Evolutionary conservation across 2,797 vertebrate species (phyloP).

Genomic region (Poeciliopsis infans): DNA sequence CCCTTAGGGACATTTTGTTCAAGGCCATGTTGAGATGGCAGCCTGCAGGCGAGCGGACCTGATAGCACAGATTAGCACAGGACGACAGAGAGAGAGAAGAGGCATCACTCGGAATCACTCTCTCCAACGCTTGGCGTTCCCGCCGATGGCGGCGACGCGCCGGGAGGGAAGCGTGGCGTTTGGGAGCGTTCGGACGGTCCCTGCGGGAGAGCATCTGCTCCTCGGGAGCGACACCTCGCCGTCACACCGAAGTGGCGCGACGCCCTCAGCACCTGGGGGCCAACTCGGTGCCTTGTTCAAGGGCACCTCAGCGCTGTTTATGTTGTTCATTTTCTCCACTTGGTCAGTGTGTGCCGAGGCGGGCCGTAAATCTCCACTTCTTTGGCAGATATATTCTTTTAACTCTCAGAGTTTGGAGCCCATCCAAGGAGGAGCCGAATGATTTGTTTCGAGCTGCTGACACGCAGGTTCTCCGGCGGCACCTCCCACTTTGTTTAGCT

Average conservation of each 20-base stretch:
- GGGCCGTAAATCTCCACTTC: constrained; percentile 45
- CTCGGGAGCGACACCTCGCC: constrained; percentile 37
- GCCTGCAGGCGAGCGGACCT: constrained; percentile 54
- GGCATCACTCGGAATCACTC: not conserved
- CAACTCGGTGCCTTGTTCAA: constrained; percentile 50
- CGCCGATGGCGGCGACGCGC: not conserved
- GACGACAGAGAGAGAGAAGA: constrained; percentile 33
- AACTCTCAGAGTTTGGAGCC: constrained; percentile 54
- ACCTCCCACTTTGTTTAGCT: constrained; percentile 47
- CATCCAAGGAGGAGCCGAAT: constrained; percentile 47
- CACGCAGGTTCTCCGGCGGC: constrained; percentile 43
- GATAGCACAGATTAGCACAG: constrained; percentile 68
- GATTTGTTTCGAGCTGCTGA: constrained; percentile 62
- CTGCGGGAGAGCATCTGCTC: constrained; percentile 33
- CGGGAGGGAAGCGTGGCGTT: not conserved
- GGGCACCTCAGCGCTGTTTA: constrained; percentile 51
- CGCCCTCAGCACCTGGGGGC: constrained; percentile 60
- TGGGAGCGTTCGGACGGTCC: constrained; percentile 3
- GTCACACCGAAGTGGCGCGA: constrained; percentile 60
- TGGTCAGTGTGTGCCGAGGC: constrained; percentile 50
- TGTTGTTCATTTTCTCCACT: constrained; percentile 52
- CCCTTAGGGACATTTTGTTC: constrained; percentile 77
- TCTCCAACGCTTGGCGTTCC: not conserved
- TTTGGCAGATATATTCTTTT: constrained; percentile 63
- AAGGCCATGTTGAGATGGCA: constrained; percentile 68